phyloP scores from a whole-genome alignment of 2,797 vertebrate species.

The Aplochiton taeniatus region DNA sequence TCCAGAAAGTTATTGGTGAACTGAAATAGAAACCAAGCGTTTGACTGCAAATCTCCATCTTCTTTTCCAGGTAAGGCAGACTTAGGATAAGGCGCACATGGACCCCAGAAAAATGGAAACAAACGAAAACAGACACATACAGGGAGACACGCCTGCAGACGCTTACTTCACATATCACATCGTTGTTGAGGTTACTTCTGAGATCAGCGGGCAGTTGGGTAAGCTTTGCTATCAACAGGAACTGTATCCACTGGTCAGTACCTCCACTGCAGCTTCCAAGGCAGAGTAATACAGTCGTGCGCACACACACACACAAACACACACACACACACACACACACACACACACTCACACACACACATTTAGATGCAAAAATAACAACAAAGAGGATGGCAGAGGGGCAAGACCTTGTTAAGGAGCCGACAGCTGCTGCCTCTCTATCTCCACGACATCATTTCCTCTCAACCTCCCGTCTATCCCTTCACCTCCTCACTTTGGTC shows the following conservation, averaged over 20 bases:
- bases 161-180: too few species aligned
- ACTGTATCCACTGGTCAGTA: too few species aligned
- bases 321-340: slow-evolving; percentile 5
- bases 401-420: too few species aligned
- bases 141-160: too few species aligned
- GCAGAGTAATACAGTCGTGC: not conserved
- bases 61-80: slow-evolving; percentile 25
- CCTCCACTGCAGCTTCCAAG: too few species aligned
- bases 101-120: not conserved
- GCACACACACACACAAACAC: not conserved
- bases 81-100: slow-evolving; percentile 10
- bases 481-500: slow-evolving; percentile 18
- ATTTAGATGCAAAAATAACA: too few species aligned
- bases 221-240: not conserved
- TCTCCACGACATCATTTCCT: not conserved
- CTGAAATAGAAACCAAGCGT: slow-evolving; percentile 54
- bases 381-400: too few species aligned
- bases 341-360: not conserved
- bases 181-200: too few species aligned
- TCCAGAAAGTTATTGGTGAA: slow-evolving; percentile 59
- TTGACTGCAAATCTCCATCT: slow-evolving; percentile 37
- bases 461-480: not conserved
- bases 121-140: not conserved
- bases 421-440: not conserved
- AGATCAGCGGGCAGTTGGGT: too few species aligned